phyloP scores from a whole-genome alignment of 2,888 invertebrate species.

The Podotricha telesiphe region DNA sequence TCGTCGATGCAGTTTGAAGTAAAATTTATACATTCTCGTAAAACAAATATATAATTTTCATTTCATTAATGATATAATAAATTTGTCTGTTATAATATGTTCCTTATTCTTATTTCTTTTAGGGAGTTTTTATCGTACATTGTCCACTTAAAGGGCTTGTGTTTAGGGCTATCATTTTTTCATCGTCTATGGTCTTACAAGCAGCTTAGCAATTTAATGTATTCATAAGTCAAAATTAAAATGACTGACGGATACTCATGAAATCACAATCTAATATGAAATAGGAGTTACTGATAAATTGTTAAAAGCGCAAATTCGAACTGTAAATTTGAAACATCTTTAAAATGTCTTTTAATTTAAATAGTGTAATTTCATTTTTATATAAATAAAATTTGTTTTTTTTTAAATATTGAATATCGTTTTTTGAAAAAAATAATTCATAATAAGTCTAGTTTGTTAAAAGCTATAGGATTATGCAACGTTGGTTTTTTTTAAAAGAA shows the following conservation, averaged over 20 bases:
- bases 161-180: not conserved
- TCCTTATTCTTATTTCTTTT: no score
- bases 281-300: not conserved
- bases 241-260: not conserved
- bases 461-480: conserved; percentile 79
- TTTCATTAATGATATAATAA: no score
- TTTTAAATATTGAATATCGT: no score
- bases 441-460: no score
- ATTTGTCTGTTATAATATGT: no score
- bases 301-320: not conserved
- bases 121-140: no score
- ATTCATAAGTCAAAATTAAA: conserved; percentile 3
- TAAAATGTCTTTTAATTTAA: conserved; percentile 2
- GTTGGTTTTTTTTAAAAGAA: conserved; percentile 86
- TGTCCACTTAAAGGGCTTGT: no score
- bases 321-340: not conserved
- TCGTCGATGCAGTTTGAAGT: no score
- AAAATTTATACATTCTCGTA: no score
- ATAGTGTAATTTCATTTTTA: not conserved
- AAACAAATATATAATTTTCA: no score
- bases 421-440: not conserved
- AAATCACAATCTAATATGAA: conserved; percentile 1
- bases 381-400: not conserved
- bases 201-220: not conserved
- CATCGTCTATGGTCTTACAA: not conserved